Conservation (phyloP, 1,140 invertebrate genomes). For the Pollicipes pollicipes region DNA sequence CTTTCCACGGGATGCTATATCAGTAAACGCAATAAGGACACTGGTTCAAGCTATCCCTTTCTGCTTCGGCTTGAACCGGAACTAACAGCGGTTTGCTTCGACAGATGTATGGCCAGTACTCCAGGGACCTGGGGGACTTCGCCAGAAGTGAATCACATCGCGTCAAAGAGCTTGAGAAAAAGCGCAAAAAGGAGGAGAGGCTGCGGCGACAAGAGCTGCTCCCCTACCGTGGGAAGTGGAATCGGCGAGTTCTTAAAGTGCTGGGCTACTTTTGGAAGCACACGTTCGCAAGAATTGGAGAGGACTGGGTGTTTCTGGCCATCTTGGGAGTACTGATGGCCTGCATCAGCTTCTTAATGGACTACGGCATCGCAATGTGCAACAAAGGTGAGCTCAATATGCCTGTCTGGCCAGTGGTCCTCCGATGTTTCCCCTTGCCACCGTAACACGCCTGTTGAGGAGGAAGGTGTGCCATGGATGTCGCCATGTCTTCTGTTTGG, state of each 20-base stretch:
- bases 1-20: no score
- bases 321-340: slow-evolving; percentile 91
- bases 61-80: no score
- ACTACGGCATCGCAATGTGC: slow-evolving; percentile 80
- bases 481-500: no score
- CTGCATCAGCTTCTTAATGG: slow-evolving; percentile 83
- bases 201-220: slow-evolving; percentile 26
- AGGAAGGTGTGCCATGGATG: no score
- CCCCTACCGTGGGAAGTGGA: slow-evolving; percentile 31
- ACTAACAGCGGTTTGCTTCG: no score
- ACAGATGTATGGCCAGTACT: slow-evolving; percentile 97
- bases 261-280: slow-evolving; percentile 48
- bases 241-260: slow-evolving; percentile 24
- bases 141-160: slow-evolving; percentile 73
- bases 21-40: no score
- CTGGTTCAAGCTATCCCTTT: no score
- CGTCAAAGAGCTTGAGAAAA: slow-evolving; percentile 50
- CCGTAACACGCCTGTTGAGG: no score
- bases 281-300: slow-evolving; percentile 70
- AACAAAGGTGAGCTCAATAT: slow-evolving; percentile 50
- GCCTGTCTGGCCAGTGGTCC: no score
- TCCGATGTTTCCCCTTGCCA: no score
- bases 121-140: slow-evolving; percentile 79
- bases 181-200: slow-evolving; percentile 48
- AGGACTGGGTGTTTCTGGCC: slow-evolving; percentile 94